These are phyloP conservation scores for Microcebus griseorufus DNA, from an alignment of 2,113 vertebrate species.

Conservation along the genomic window DNA sequence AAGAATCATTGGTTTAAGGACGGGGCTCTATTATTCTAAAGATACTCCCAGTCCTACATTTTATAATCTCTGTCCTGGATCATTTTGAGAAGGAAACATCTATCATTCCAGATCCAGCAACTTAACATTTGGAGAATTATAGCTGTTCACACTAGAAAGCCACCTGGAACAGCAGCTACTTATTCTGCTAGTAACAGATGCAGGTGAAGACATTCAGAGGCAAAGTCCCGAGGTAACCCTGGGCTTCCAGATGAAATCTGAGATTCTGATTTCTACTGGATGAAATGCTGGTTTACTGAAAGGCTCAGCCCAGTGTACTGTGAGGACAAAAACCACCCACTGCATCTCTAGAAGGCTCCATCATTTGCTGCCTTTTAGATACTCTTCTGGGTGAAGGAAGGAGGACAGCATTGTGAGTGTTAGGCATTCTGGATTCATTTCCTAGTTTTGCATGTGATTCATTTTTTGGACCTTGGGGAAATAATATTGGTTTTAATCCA, in stretches of 20 bases:
- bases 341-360: background rate
- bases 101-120: background rate
- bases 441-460: constrained; percentile 47
- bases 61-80: background rate
- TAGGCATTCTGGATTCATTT: constrained; percentile 11
- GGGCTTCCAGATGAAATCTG: background rate
- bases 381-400: background rate
- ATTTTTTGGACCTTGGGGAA: constrained; percentile 19
- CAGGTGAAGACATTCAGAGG: background rate
- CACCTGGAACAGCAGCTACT: background rate
- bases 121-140: background rate
- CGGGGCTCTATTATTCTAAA: background rate
- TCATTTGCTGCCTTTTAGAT: background rate
- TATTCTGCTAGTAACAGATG: background rate
- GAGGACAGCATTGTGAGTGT: background rate
- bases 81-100: background rate
- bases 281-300: background rate
- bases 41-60: background rate
- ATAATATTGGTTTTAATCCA: constrained; percentile 50
- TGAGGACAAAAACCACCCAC: background rate
- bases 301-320: background rate
- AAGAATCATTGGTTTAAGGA: background rate
- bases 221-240: background rate
- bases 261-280: background rate
- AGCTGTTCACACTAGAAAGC: background rate